These are phyloP conservation scores for Gallinago stenura DNA, from an alignment of 2,797 vertebrate species.

Conservation along the genomic window DNA sequence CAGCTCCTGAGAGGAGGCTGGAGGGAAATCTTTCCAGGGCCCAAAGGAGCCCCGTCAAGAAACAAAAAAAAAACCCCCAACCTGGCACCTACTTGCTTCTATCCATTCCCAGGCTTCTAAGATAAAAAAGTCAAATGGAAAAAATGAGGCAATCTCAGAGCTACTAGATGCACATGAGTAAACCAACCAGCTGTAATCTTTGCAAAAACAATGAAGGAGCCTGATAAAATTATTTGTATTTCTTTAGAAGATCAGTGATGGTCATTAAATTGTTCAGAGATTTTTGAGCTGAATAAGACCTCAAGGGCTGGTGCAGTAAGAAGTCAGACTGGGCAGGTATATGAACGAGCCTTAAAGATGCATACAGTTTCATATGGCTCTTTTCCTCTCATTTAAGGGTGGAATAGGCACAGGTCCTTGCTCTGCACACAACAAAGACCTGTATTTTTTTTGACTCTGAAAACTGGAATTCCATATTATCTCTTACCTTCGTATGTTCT, in stretches of 20 bases:
- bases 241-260: background rate
- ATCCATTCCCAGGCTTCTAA: conserved; percentile 46
- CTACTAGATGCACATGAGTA: conserved; percentile 21
- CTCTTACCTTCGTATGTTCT: conserved; percentile 94
- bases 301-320: background rate
- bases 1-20: background rate
- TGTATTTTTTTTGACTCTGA: background rate
- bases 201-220: conserved; percentile 47
- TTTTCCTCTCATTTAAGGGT: background rate
- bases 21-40: background rate
- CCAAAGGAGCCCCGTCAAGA: background rate
- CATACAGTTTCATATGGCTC: background rate
- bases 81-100: conserved; percentile 41
- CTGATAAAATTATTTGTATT: conserved; percentile 55
- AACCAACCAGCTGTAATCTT: conserved; percentile 23
- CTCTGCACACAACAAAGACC: background rate
- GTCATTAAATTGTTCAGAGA: background rate
- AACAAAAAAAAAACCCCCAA: background rate
- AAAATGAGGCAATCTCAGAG: conserved; percentile 39
- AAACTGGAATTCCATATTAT: background rate
- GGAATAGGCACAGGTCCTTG: background rate
- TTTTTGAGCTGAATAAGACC: conserved; percentile 14
- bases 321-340: background rate
- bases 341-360: background rate
- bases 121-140: conserved; percentile 58